These are phyloP conservation scores for Leptatherina wallacei DNA, from an alignment of 2,797 vertebrate species.

Conservation along the genomic window DNA sequence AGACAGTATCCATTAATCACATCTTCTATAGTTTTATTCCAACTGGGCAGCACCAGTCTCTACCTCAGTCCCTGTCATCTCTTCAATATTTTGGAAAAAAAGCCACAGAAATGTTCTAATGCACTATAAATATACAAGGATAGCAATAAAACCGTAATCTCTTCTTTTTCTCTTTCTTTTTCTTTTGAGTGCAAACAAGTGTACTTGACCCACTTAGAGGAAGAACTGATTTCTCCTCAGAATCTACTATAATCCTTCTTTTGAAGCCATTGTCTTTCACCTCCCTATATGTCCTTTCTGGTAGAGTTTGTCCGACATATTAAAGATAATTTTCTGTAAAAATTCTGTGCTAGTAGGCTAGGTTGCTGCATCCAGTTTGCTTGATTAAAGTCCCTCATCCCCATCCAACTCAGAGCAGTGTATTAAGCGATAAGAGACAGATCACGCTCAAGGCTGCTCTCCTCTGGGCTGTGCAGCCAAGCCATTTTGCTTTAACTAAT, in stretches of 20 bases:
- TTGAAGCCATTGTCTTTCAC: constrained; percentile 11
- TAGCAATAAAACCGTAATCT: not conserved
- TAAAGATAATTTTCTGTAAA: constrained; percentile 19
- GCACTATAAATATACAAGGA: not conserved
- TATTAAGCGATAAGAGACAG: constrained; percentile 64
- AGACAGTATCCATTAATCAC: not conserved
- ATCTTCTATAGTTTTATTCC: not conserved
- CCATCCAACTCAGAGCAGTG: constrained; percentile 53
- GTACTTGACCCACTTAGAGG: not conserved
- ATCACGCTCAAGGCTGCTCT: constrained; percentile 42
- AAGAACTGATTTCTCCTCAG: not conserved
- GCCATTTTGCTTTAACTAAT: constrained; percentile 65
- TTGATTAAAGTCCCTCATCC: constrained; percentile 60
- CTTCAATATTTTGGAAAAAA: not conserved
- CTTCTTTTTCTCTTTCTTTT: not conserved
- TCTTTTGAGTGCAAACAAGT: not conserved
- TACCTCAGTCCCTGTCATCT: not conserved
- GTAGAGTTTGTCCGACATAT: constrained; percentile 2
- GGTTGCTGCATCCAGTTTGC: constrained; percentile 31
- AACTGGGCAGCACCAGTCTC: not conserved
- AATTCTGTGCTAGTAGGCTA: constrained; percentile 1
- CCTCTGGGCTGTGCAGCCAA: constrained; percentile 45
- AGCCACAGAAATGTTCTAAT: not conserved
- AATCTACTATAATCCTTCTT: not conserved
- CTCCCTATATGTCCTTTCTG: not conserved